A percentile compares a stretch with the other conserved stretches of the same genome.
These are phyloP conservation scores for Aurelia coerulea DNA, from an alignment of 30 jellyfish, hydroid and myxozoan genomes.

Conservation along the genomic window DNA sequence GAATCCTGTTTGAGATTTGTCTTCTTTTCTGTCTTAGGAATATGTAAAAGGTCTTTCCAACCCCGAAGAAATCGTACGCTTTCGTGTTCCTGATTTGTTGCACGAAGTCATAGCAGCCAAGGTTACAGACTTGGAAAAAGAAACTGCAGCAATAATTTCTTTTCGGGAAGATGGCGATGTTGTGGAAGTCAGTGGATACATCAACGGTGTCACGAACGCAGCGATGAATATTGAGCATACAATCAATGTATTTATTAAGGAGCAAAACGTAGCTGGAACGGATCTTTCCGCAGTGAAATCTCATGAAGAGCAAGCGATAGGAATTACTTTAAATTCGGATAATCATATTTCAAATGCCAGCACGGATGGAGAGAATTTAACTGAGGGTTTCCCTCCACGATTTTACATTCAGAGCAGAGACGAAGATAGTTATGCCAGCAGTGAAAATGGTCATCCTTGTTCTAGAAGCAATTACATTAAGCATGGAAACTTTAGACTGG, in stretches of 20 bases:
- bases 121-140: conserved; percentile 77
- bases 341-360: conserved; percentile 48
- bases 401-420: conserved; percentile 25
- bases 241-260: conserved; percentile 72
- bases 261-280: conserved; percentile 71
- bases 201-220: conserved; percentile 94
- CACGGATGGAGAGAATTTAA: conserved; percentile 49
- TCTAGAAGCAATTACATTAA: background rate
- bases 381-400: conserved; percentile 34
- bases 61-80: conserved; percentile 93
- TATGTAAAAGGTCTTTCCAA: conserved; percentile 92
- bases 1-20: no score
- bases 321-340: conserved; percentile 41
- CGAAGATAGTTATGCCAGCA: background rate
- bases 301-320: conserved; percentile 56
- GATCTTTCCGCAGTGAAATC: conserved; percentile 36
- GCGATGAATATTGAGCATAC: conserved; percentile 76
- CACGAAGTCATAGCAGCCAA: conserved; percentile 69
- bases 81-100: conserved; percentile 80
- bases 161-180: conserved; percentile 77
- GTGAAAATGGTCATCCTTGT: conserved; percentile 10
- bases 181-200: conserved; percentile 94
- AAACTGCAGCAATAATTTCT: conserved; percentile 91
- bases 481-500: conserved; percentile 1
- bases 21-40: conserved; percentile 54